Evolutionary conservation across 2,113 vertebrate species (phyloP).

Genomic region (Hypocryptadius cinnamomeus): DNA sequence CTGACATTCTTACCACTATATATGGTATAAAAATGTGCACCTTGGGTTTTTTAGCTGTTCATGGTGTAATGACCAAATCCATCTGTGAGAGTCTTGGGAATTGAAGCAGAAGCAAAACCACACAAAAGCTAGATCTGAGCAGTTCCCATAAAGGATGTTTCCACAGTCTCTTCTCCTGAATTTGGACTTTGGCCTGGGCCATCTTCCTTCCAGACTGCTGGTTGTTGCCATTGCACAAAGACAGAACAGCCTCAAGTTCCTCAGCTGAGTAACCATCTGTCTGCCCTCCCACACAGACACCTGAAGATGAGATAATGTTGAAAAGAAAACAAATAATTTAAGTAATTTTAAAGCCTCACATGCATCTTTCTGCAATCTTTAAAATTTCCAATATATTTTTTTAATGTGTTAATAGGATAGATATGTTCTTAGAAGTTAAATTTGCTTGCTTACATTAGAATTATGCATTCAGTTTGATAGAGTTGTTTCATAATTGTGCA

Average conservation of each 20-base stretch:
- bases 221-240: not conserved
- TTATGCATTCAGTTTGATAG: not conserved
- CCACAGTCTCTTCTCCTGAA: not conserved
- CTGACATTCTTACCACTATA: not conserved
- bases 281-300: constrained; percentile 47
- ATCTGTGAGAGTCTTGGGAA: constrained; percentile 8
- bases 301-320: constrained; percentile 34
- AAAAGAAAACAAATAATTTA: not conserved
- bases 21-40: constrained; percentile 29
- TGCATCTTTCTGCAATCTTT: not conserved
- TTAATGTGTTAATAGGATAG: not conserved
- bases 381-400: not conserved
- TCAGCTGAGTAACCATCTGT: constrained; percentile 48
- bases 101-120: not conserved
- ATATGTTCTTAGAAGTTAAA: not conserved
- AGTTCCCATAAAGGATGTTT: not conserved
- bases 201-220: not conserved
- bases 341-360: not conserved
- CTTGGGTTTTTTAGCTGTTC: constrained; percentile 30
- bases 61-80: not conserved
- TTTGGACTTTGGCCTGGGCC: not conserved
- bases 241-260: not conserved
- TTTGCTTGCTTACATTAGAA: not conserved
- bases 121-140: not conserved
- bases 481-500: not conserved